A percentile compares a stretch with the other conserved stretches of the same genome.
Evolutionary conservation across 2,888 invertebrate species (phyloP).

Genomic region (Dolomedes plantarius): DNA sequence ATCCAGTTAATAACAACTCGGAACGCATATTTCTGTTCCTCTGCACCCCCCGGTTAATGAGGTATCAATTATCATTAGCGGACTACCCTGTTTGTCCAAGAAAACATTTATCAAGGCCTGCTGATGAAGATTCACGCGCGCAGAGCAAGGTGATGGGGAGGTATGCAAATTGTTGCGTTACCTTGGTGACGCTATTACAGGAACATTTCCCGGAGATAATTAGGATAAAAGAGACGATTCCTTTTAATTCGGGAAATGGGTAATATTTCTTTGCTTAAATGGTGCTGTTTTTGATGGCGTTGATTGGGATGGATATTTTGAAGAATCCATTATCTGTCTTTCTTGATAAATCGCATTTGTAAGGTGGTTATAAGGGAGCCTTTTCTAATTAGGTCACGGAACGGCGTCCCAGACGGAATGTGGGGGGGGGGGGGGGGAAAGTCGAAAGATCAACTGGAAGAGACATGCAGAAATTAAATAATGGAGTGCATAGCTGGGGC

Average conservation of each 20-base stretch:
- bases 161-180: constrained; percentile 31
- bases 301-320: constrained; percentile 14
- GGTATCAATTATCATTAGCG: constrained; percentile 69
- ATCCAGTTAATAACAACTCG: constrained; percentile 56
- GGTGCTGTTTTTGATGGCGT: constrained; percentile 3
- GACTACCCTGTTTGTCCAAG: constrained; percentile 56
- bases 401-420: background rate
- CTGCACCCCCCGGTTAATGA: constrained; percentile 44
- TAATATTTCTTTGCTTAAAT: constrained; percentile 15
- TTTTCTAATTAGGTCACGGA: constrained; percentile 4
- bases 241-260: constrained; percentile 16
- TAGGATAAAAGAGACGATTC: background rate
- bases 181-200: background rate
- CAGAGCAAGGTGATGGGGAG: background rate
- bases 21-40: constrained; percentile 62
- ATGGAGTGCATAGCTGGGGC: background rate
- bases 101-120: constrained; percentile 60
- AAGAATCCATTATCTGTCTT: constrained; percentile 6
- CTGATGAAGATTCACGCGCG: constrained; percentile 55
- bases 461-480: background rate
- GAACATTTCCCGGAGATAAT: background rate
- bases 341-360: background rate
- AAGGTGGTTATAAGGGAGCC: background rate
- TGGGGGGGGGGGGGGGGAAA: background rate
- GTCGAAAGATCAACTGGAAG: too few relatives aligned